Conservation (phyloP, 2,888 invertebrate species). For the Drosophila nr. fundita region DNA sequence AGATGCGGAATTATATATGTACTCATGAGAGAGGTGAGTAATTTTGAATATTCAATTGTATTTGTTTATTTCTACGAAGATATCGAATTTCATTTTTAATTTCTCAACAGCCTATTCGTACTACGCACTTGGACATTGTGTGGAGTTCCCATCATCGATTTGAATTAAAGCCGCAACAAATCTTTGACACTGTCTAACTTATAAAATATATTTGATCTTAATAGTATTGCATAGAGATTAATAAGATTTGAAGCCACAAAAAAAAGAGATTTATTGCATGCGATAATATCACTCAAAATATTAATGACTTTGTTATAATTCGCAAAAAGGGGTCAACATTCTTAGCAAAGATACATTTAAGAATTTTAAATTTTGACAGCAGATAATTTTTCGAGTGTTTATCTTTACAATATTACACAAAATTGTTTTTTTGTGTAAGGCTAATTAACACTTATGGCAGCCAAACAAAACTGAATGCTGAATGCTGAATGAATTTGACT, state of each 20-base stretch:
- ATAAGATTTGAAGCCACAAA: not conserved
- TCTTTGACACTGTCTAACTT: not conserved
- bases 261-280: too few species aligned
- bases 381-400: not conserved
- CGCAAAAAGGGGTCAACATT: not conserved
- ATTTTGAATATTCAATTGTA: too few species aligned
- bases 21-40: constrained; percentile 14
- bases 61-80: not conserved
- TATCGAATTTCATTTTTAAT: not conserved
- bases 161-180: not conserved
- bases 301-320: not conserved
- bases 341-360: not conserved
- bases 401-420: not conserved
- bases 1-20: constrained; percentile 31
- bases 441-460: not conserved
- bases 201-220: too few species aligned
- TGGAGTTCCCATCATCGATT: not conserved
- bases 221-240: not conserved
- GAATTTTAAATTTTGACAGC: not conserved
- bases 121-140: constrained; percentile 16
- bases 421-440: not conserved
- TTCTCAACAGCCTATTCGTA: constrained; percentile 20
- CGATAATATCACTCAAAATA: not conserved
- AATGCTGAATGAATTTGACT: not conserved
- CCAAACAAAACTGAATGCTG: not conserved